Conservation (phyloP, 64 coral and sea anemone species). For the Porites lutea region DNA sequence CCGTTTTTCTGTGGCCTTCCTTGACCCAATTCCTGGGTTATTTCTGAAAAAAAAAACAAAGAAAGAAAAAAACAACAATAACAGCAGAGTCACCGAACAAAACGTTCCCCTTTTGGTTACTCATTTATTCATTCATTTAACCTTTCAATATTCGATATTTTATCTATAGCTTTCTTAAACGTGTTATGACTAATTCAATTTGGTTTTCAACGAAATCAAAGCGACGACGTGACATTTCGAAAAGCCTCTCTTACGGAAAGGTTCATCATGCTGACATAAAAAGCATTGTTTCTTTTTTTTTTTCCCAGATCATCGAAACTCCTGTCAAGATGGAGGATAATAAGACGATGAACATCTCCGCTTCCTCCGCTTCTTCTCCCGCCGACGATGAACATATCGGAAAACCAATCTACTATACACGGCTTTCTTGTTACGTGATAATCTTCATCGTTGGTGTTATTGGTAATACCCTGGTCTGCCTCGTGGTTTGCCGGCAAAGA, state of each 20-base stretch:
- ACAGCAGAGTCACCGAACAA: no score
- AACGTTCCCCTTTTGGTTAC: no score
- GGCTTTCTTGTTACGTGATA: constrained; percentile 74
- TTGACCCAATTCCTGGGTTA: no score
- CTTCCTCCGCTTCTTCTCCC: no score
- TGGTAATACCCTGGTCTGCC: constrained; percentile 83
- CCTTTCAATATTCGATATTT: neutral
- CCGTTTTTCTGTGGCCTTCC: neutral
- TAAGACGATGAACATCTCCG: neutral
- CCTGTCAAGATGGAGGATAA: neutral
- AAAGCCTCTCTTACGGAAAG: neutral
- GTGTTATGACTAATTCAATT: constrained; percentile 32
- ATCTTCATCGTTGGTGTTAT: constrained; percentile 93
- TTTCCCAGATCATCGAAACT: neutral
- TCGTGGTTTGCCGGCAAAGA: constrained; percentile 85
- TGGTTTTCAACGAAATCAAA: neutral
- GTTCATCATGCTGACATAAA: neutral
- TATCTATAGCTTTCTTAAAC: neutral
- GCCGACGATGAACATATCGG: neutral
- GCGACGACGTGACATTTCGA: neutral
- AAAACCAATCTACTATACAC: constrained; percentile 40
- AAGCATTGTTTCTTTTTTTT: neutral
- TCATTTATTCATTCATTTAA: neutral
- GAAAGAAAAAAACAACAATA: no score
- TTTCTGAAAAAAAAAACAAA: no score